Evolutionary conservation across 2,113 vertebrate genomes (phyloP).

Genomic region (Okapia johnstoni): DNA sequence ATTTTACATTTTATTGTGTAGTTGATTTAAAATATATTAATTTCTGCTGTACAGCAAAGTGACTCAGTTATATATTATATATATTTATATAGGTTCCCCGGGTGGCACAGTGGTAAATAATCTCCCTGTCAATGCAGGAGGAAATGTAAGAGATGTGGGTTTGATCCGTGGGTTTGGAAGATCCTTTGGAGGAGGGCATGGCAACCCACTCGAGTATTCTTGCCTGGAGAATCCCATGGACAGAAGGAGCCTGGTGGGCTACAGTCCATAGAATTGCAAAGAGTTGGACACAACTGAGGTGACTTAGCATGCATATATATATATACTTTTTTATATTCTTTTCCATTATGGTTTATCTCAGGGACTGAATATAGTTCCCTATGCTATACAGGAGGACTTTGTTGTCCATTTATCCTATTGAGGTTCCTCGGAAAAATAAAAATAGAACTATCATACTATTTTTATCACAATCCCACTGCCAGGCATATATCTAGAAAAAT

Average conservation of each 20-base stretch:
- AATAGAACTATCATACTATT: not conserved
- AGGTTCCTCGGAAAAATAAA: not conserved
- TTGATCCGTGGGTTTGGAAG: not conserved
- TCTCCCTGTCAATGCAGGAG: not conserved
- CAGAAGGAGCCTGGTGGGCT: not conserved
- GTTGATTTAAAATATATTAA: not conserved
- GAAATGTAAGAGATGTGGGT: not conserved
- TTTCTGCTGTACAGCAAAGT: not conserved
- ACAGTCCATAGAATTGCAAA: not conserved
- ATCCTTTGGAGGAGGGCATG: not conserved
- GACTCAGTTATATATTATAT: not conserved
- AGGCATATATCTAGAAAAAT: not conserved
- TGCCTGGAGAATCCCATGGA: not conserved
- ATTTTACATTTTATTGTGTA: not conserved
- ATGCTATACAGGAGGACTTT: not conserved
- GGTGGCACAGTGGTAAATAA: not conserved
- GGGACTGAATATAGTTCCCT: not conserved
- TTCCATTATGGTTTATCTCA: not conserved
- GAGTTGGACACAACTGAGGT: not conserved
- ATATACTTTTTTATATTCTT: not conserved
- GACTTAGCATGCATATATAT: not conserved
- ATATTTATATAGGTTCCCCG: not conserved
- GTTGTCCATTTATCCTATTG: not conserved
- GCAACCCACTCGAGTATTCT: not conserved
- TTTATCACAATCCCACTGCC: not conserved